phyloP scores from a whole-genome alignment of 2,797 vertebrate species.

The Rhynchonycteris naso region DNA sequence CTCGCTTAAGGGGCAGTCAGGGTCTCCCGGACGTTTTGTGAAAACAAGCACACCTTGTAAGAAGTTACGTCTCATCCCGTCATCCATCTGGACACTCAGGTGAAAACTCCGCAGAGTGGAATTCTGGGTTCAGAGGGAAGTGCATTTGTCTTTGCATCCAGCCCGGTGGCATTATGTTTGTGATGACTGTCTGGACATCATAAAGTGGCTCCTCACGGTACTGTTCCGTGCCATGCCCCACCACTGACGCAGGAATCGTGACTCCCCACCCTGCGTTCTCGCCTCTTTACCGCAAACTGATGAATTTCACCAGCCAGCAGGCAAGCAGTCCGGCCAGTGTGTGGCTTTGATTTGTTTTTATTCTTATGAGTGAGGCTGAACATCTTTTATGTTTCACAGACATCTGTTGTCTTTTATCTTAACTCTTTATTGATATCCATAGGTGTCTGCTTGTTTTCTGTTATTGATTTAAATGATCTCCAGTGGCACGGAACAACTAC shows the following conservation, averaged over 20 bases:
- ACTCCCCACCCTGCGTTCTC: background rate
- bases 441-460: background rate
- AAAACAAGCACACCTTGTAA: background rate
- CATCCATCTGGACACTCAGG: rapidly evolving
- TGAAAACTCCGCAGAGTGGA: background rate
- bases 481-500: background rate
- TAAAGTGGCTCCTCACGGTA: background rate
- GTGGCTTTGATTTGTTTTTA: background rate
- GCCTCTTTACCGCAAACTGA: background rate
- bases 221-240: background rate
- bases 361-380: background rate
- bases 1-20: background rate
- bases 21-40: background rate
- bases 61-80: background rate
- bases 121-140: background rate
- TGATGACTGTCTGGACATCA: background rate
- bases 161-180: background rate
- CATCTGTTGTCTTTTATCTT: background rate
- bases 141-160: background rate
- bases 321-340: too few relatives aligned
- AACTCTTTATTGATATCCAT: background rate
- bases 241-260: too few relatives aligned
- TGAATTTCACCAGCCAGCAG: background rate
- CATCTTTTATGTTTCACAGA: background rate
- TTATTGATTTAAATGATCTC: background rate